Evolutionary conservation across 1,140 invertebrate species (phyloP).

Genomic region (Arion vulgaris): DNA sequence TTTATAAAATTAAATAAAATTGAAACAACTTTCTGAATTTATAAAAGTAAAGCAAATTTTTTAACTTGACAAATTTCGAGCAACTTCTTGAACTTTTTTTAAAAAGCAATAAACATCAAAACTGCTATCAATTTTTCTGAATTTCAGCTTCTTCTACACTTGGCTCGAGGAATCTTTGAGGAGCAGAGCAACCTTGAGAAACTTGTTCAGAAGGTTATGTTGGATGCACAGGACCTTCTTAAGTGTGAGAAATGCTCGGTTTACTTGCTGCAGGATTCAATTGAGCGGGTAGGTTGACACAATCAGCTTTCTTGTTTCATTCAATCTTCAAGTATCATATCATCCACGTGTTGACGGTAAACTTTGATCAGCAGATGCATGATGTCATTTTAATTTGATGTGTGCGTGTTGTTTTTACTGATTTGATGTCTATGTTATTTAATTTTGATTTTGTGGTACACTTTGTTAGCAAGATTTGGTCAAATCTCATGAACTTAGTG

Average conservation of each 20-base stretch:
- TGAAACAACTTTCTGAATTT: too few species aligned
- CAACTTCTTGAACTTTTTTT: too few species aligned
- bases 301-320: not conserved
- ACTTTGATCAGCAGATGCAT: not conserved
- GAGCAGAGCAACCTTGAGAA: constrained; percentile 94
- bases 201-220: constrained; percentile 96
- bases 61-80: too few species aligned
- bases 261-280: constrained; percentile 61
- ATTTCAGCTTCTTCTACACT: constrained; percentile 86
- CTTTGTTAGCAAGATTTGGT: too few species aligned
- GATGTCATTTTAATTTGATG: not conserved
- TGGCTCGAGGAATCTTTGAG: constrained; percentile 90
- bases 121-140: constrained; percentile 30
- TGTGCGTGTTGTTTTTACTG: not conserved
- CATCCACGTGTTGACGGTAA: not conserved
- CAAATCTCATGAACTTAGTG: too few species aligned
- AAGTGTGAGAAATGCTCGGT: constrained; percentile 92
- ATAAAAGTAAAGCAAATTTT: too few species aligned
- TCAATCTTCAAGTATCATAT: too few species aligned
- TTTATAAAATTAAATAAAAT: too few species aligned
- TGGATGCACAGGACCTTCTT: constrained; percentile 90
- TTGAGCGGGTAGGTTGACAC: constrained; percentile 38
- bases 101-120: too few species aligned
- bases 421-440: not conserved
- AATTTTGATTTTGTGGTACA: too few species aligned